These are phyloP conservation scores for Rissa tridactyla DNA, from an alignment of 2,113 vertebrate species.

Conservation along the genomic window DNA sequence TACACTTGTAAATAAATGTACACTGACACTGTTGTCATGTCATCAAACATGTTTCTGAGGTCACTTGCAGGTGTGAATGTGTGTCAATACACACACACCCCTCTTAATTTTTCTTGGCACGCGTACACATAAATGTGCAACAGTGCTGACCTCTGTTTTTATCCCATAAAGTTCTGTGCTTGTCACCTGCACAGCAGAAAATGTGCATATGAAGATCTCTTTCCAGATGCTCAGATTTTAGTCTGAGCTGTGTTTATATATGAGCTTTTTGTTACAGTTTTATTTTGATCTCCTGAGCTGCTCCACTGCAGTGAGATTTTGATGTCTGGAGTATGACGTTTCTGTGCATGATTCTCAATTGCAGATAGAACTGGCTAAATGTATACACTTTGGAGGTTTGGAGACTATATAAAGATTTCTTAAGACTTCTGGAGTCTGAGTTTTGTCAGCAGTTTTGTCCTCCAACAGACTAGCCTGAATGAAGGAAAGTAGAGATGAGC, in stretches of 20 bases:
- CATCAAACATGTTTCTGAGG: not conserved
- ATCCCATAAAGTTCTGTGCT: not conserved
- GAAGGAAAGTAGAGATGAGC: not conserved
- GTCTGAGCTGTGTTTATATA: not conserved
- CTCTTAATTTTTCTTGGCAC: not conserved
- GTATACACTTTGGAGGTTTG: not conserved
- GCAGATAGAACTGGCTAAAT: not conserved
- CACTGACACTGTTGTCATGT: not conserved
- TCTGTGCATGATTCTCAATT: not conserved
- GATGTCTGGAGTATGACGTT: not conserved
- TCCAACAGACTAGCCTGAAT: not conserved
- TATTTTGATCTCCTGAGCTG: not conserved
- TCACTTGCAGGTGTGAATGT: not conserved
- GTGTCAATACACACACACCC: rapidly evolving
- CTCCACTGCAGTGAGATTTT: not conserved
- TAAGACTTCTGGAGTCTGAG: not conserved
- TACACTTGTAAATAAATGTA: not conserved
- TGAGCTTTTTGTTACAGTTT: not conserved
- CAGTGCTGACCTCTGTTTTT: not conserved
- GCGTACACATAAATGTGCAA: not conserved
- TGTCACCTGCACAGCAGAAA: not conserved
- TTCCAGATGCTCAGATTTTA: not conserved
- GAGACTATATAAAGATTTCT: not conserved
- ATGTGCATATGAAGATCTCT: not conserved
- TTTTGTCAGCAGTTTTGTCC: not conserved